A percentile compares a stretch with the other conserved stretches of the same genome.
phyloP scores from a whole-genome alignment of 2,113 vertebrate species.

The Lamprologus callipterus region DNA sequence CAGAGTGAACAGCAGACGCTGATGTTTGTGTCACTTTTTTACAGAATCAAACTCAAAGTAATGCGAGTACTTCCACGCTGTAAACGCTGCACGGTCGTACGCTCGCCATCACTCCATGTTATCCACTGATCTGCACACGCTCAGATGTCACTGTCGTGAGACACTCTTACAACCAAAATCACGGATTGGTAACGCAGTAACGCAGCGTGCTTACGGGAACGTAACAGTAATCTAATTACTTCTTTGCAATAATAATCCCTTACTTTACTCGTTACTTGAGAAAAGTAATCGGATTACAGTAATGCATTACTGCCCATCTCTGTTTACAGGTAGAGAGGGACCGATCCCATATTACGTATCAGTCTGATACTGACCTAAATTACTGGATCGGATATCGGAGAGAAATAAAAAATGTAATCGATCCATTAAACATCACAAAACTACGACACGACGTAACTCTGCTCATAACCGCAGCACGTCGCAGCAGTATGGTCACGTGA shows the following conservation, averaged over 20 bases:
- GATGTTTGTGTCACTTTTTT: background rate
- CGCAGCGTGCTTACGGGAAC: background rate
- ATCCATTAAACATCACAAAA: background rate
- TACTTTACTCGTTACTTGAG: background rate
- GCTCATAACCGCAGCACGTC: accelerated
- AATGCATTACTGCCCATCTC: background rate
- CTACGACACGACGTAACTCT: accelerated
- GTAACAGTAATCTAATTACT: background rate
- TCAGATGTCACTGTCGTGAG: accelerated
- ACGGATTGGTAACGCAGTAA: background rate
- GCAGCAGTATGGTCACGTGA: accelerated
- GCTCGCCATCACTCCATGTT: background rate
- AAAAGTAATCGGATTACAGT: background rate
- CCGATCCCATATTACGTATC: accelerated
- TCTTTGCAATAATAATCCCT: background rate
- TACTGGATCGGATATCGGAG: background rate
- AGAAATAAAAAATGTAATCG: background rate
- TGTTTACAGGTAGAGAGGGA: background rate
- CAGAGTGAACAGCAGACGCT: accelerated
- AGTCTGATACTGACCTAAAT: accelerated
- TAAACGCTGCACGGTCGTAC: background rate
- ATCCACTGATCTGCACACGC: background rate
- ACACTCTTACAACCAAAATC: background rate
- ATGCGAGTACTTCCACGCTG: background rate
- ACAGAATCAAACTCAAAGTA: background rate